These are phyloP conservation scores for Epinotia bilunana DNA, from an alignment of 2,888 invertebrate species.

Conservation along the genomic window DNA sequence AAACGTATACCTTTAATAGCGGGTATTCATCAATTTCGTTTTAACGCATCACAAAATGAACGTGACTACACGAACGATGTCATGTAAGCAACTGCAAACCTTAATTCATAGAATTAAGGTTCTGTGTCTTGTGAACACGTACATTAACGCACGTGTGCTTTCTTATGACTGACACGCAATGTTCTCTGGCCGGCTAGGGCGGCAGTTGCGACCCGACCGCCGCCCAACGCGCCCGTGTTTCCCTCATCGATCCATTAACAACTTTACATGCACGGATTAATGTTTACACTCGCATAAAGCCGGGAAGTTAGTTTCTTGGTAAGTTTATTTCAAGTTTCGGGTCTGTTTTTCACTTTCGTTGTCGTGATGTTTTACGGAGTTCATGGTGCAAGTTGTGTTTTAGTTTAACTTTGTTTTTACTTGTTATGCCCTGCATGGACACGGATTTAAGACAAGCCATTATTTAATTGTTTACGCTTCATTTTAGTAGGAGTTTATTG, in stretches of 20 bases:
- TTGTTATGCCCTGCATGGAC: no score
- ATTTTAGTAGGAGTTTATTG: no score
- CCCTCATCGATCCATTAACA: not conserved
- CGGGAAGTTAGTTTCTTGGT: constrained; percentile 10
- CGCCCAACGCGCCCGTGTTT: constrained; percentile 25
- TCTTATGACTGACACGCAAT: not conserved
- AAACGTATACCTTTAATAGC: not conserved
- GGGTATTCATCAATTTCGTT: not conserved
- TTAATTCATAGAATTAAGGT: not conserved
- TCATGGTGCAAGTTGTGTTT: not conserved
- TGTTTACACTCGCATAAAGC: constrained; percentile 6
- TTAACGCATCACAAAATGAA: not conserved
- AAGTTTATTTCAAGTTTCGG: constrained; percentile 23
- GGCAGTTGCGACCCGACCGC: constrained; percentile 34
- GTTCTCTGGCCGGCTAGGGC: constrained; percentile 25
- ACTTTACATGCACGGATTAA: constrained; percentile 32
- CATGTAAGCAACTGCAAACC: not conserved
- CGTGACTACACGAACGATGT: not conserved
- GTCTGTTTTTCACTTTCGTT: not conserved
- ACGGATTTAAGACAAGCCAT: no score
- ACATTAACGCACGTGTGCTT: not conserved
- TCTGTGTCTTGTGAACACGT: not conserved
- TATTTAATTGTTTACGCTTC: no score
- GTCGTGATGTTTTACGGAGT: not conserved
- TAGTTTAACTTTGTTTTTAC: not conserved